Evolutionary conservation across 2,888 invertebrate species (phyloP), one percentile per base, ranked within the genome.

Genomic region (Melieria picta): DNA sequence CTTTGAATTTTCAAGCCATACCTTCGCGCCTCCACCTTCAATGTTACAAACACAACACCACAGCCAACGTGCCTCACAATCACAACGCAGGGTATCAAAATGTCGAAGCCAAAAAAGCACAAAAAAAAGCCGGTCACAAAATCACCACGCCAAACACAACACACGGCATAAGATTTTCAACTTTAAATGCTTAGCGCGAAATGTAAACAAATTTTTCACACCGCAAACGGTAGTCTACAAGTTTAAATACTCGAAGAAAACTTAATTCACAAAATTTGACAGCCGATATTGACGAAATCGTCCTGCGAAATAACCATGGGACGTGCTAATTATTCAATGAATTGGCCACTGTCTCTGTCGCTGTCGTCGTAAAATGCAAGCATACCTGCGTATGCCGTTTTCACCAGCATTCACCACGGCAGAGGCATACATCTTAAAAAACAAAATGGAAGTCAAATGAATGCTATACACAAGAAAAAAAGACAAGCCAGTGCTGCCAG

Each of bases 391-490:
- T 13, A 30, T 30, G 3, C 30, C 30, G 30, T 3, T 30, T 30
- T 30, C 30, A 30, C 3, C 45, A 62, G 62, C 30, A 73, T 64
- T 65, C 74, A 73, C 50, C 70, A 71, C 64, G 66, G 67, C 10
- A 62, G 75, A 74, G 65, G 72, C 65, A 73, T 72, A 65, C 66
- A 71, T 61, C 50, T 46, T 66, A 60, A 80, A 83, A 83, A 83
- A 83, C 85, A 83, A 83, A 84, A 83, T 83, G 83, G 83, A 83
- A 80, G 79, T 64, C 77, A 57, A 57, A 65, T 65, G 55, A 72
- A 71, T 69, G 64, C 61, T 69, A 47, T 9, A 52, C 11, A 9
- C 52, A 52, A 52, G 13, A 50, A 50, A 50, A 50, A 50, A 50
- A 50, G 30, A 30, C 30, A 30, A 30, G 30, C 30, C 30, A 30